These are phyloP conservation scores for Phaethon lepturus DNA, from an alignment of 2,113 vertebrate species.

Conservation along the genomic window DNA sequence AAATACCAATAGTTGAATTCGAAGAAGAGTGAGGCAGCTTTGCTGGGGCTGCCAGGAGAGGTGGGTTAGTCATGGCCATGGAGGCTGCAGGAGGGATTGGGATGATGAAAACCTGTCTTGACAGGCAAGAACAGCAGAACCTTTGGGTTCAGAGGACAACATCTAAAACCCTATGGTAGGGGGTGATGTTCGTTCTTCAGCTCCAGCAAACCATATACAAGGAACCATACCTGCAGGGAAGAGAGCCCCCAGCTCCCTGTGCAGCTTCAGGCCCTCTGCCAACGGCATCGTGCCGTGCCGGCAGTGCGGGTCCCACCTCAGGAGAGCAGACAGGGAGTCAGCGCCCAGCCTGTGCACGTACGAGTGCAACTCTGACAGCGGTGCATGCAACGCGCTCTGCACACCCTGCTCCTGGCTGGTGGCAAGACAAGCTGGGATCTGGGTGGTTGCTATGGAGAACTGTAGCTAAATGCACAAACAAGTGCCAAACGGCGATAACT, in stretches of 20 bases:
- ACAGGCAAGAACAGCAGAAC: not conserved
- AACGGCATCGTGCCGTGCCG: rapidly evolving
- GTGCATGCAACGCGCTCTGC: not conserved
- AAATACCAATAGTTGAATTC: not conserved
- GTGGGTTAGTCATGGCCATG: not conserved
- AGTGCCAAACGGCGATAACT: not conserved
- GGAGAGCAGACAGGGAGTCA: not conserved
- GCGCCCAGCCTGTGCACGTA: not conserved
- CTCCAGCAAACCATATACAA: not conserved
- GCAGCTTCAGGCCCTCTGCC: not conserved
- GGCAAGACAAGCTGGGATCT: not conserved
- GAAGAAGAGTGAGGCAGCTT: not conserved
- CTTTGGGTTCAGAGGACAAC: not conserved
- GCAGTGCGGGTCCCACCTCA: not conserved
- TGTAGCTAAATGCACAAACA: conserved; percentile 35
- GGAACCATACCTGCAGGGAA: not conserved
- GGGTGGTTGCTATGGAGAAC: conserved; percentile 44
- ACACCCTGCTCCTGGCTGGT: not conserved
- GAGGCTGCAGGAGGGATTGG: not conserved
- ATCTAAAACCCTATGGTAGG: not conserved
- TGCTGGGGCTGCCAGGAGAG: not conserved
- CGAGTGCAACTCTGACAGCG: not conserved
- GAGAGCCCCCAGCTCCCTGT: not conserved
- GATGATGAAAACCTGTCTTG: not conserved
- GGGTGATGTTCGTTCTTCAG: not conserved